These are phyloP conservation scores for Betta splendens DNA, from an alignment of 2,797 vertebrate species.

Conservation along the genomic window DNA sequence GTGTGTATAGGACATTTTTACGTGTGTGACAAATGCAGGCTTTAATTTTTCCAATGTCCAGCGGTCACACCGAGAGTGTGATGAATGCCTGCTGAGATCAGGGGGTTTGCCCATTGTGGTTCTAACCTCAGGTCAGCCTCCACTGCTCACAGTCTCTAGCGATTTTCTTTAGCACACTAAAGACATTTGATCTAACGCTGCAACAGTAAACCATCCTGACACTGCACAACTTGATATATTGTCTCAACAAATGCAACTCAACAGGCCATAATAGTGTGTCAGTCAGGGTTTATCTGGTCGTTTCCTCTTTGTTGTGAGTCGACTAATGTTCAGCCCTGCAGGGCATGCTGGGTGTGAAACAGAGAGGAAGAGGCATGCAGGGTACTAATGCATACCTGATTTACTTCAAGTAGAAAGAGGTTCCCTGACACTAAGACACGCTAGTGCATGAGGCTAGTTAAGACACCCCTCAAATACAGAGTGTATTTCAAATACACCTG, in stretches of 20 bases:
- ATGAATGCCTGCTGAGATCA: constrained; percentile 62
- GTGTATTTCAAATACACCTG: constrained; percentile 64
- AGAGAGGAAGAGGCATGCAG: constrained; percentile 42
- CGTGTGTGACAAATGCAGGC: constrained; percentile 42
- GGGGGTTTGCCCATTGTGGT: constrained; percentile 59
- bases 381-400: constrained; percentile 35
- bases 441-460: constrained; percentile 32
- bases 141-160: constrained; percentile 53
- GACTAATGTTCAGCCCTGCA: constrained; percentile 56
- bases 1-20: constrained; percentile 26
- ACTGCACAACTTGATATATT: constrained; percentile 47
- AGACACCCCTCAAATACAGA: constrained; percentile 46
- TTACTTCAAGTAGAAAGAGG: constrained; percentile 32
- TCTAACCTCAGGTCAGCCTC: constrained; percentile 60
- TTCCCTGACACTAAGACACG: constrained; percentile 34
- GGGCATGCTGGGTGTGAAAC: constrained; percentile 54
- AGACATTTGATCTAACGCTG: constrained; percentile 68
- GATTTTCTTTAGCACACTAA: constrained; percentile 62
- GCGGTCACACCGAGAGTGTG: constrained; percentile 52
- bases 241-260: constrained; percentile 49
- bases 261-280: constrained; percentile 47
- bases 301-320: constrained; percentile 58
- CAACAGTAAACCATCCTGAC: constrained; percentile 66
- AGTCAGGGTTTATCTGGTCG: constrained; percentile 55
- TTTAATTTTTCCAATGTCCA: constrained; percentile 44